Evolutionary conservation across 1,140 invertebrate genomes (phyloP), one percentile per base, ranked within the genome.

Genomic region (Paralvinella palmiformis): DNA sequence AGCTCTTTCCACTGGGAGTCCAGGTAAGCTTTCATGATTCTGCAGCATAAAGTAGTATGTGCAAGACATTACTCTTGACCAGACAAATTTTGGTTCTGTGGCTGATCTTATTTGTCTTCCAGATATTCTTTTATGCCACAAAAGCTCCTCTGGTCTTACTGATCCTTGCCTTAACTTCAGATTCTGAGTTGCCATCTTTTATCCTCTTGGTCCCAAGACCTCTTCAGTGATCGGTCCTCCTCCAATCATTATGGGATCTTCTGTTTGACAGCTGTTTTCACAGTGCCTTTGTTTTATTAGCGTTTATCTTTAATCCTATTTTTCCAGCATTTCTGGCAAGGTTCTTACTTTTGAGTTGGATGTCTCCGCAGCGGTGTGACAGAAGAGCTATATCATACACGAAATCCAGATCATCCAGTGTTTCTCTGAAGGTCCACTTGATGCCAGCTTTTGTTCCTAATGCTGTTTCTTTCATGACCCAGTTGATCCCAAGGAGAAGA

Each of bases 401-500:
- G 68, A 70, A 68, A 24, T 69, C 67, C 0, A 68, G 56, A 53
- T 70, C 69, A 59, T 65, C 66, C 24, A 71, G 48, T 24, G 29
- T 50, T 15, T 56, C 17, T 17, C 27, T 53, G 5, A 69, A 24
- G 15, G 7, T 65, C 69, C 60, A 67, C 13, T 59, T 36, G 15
- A 71, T 71, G 3, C 63, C 69, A 44, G 36, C 63, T 31, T 22
- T 7, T n/a, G 13, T 29, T 22, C 59, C 57, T 56, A 48, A 53
- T 37, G 52, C 53, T 27, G 55, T 66, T 53, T 60, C 48, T 27
- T 56, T 55, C 55, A 64, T 63, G 27, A 68, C 61, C 62, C 59
- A 71, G 52, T 69, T 60, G 20, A 69, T 71, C 20, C 33, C 35
- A n/a, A 67, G n/a, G 17, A 27, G 41, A 66, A 71, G 33, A 71